Conservation (phyloP, 2,113 vertebrate genomes). For the Pogona vitticeps region DNA sequence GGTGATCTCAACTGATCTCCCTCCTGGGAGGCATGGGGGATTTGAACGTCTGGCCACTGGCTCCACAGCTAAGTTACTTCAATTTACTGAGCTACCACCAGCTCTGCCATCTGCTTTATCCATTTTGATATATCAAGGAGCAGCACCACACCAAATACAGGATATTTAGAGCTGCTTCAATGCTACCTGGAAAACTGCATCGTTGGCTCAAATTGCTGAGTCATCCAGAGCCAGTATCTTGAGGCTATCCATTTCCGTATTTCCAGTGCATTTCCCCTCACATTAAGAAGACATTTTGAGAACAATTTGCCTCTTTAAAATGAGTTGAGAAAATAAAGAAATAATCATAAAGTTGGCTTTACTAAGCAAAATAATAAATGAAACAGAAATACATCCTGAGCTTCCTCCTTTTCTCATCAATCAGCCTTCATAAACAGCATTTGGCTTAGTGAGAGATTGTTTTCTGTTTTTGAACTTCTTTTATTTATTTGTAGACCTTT, state of each 20-base stretch:
- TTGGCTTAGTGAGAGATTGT: background rate
- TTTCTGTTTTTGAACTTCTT: background rate
- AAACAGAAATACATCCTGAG: background rate
- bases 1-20: no score
- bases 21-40: no score
- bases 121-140: background rate
- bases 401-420: background rate
- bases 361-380: background rate
- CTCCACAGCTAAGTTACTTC: no score
- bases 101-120: background rate
- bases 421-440: background rate
- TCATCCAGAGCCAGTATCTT: background rate
- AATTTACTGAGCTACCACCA: no score
- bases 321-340: no score
- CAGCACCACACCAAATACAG: background rate
- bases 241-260: background rate
- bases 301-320: background rate
- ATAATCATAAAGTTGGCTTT: background rate
- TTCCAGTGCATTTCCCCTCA: background rate
- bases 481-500: conserved; percentile 39
- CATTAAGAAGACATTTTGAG: background rate
- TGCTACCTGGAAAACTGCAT: no score
- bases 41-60: no score
- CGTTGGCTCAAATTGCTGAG: background rate
- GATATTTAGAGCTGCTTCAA: background rate